These are phyloP conservation scores for Ataeniobius toweri DNA, from an alignment of 2,797 vertebrate genomes.

Conservation along the genomic window DNA sequence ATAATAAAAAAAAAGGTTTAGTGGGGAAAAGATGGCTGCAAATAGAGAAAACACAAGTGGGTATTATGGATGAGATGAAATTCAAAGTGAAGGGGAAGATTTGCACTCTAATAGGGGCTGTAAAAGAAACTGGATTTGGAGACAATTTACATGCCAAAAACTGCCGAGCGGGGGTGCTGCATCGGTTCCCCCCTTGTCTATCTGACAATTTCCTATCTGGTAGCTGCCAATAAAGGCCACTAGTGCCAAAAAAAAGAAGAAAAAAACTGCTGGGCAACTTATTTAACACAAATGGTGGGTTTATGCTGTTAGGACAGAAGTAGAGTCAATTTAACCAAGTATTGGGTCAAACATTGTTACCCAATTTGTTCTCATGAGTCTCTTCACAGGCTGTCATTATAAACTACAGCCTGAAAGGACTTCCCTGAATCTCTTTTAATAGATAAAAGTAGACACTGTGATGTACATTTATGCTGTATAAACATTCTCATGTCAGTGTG, in stretches of 20 bases:
- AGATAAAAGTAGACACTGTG: too few species aligned
- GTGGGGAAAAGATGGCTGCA: conserved; percentile 15
- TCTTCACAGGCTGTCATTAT: background rate
- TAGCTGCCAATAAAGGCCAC: too few species aligned
- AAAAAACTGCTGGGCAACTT: background rate
- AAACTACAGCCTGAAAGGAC: background rate
- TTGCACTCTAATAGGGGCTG: background rate
- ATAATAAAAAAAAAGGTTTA: conserved; percentile 32
- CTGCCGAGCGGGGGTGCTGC: background rate
- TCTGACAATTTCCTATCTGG: too few species aligned
- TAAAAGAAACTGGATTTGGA: conserved; percentile 13
- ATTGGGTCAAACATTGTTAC: background rate
- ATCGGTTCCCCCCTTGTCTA: too few species aligned
- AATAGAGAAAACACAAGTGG: conserved; percentile 23
- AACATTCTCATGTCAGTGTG: too few species aligned
- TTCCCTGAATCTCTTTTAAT: too few species aligned
- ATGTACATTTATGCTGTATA: too few species aligned
- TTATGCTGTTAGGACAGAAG: background rate
- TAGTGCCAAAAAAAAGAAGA: background rate
- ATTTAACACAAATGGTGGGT: background rate
- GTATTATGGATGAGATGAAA: conserved; percentile 18
- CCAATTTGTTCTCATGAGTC: background rate
- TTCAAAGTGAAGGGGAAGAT: conserved; percentile 24
- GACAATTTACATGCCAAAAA: background rate
- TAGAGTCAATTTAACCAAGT: background rate